A percentile compares a stretch with the other conserved stretches of the same genome.
phyloP scores from a whole-genome alignment of 1,140 invertebrate genomes.

The Mylabris phalerata region DNA sequence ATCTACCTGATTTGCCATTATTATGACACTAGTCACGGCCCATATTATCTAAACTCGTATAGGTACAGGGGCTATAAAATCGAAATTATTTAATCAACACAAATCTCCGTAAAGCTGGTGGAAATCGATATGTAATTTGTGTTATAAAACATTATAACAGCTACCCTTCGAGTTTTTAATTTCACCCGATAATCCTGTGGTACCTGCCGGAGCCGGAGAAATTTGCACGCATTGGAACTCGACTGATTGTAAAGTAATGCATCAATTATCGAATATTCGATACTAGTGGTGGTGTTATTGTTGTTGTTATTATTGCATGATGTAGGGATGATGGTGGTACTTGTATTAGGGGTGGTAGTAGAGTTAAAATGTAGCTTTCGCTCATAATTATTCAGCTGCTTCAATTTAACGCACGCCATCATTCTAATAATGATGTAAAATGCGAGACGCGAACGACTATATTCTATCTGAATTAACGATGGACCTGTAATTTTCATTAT shows the following conservation, averaged over 20 bases:
- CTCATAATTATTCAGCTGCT: conserved; percentile 22
- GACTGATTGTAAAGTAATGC: conserved; percentile 23
- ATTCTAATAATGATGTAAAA: conserved; percentile 21
- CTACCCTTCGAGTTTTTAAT: too few relatives aligned
- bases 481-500: conserved; percentile 13
- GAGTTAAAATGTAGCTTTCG: conserved; percentile 19
- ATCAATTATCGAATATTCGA: conserved; percentile 21
- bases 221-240: neutral
- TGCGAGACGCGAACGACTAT: conserved; percentile 10
- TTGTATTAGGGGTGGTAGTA: neutral
- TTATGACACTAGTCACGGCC: conserved; percentile 1
- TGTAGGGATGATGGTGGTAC: too few relatives aligned
- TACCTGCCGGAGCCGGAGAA: conserved; percentile 20
- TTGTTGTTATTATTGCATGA: too few relatives aligned
- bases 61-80: too few relatives aligned
- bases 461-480: conserved; percentile 9
- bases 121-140: too few relatives aligned
- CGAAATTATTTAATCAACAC: too few relatives aligned
- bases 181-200: neutral
- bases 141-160: too few relatives aligned
- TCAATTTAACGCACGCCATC: conserved; percentile 24
- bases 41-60: neutral
- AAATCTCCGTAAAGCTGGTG: too few relatives aligned
- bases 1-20: conserved; percentile 2
- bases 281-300: neutral